A percentile compares a stretch with the other conserved stretches of the same genome.
These are phyloP conservation scores for Aepyceros melampus DNA, from an alignment of 2,113 vertebrate species.

Conservation along the genomic window DNA sequence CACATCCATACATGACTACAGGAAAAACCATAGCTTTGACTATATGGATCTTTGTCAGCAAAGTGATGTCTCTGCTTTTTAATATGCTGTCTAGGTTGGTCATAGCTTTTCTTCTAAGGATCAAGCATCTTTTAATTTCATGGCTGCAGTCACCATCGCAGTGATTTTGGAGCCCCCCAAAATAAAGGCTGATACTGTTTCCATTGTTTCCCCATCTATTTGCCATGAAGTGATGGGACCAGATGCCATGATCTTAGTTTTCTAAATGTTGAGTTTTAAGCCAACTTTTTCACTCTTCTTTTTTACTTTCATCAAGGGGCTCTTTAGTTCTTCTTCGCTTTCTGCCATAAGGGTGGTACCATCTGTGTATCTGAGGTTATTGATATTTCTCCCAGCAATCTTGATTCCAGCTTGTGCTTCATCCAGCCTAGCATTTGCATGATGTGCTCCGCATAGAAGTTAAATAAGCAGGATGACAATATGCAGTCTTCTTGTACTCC, in stretches of 20 bases:
- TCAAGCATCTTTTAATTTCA: neutral
- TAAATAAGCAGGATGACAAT: neutral
- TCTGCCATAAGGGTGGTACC: neutral
- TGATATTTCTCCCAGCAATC: neutral
- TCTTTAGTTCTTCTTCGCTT: neutral
- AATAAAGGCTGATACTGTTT: neutral
- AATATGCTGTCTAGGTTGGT: neutral
- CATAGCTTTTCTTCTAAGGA: neutral
- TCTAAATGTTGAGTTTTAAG: neutral
- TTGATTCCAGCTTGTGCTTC: neutral
- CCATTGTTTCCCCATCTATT: neutral
- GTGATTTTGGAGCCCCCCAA: neutral
- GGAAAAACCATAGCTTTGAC: neutral
- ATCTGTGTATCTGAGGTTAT: neutral
- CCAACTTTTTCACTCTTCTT: neutral
- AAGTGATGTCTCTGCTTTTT: neutral
- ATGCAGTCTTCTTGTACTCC: neutral
- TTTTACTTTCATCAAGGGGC: neutral
- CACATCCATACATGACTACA: neutral
- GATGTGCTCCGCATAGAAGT: neutral
- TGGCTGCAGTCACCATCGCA: neutral
- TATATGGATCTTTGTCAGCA: neutral
- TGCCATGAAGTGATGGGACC: neutral
- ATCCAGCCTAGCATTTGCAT: neutral
- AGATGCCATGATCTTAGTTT: neutral